Base-by-base conservation (phyloP, 1,140 invertebrate genomes). In the Drosophila guanche region DNA sequence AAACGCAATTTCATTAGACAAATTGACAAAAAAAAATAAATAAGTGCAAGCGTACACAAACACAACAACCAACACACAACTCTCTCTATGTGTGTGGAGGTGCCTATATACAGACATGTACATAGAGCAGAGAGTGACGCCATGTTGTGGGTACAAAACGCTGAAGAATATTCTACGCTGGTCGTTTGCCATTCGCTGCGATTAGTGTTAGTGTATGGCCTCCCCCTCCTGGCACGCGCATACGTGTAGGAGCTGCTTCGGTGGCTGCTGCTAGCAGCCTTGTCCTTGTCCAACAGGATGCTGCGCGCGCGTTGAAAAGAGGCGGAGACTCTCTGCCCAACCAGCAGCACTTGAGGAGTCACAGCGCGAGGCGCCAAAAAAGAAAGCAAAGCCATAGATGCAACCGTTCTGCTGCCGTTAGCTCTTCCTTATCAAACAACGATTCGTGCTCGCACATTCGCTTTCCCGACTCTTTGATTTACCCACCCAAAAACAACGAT, bases 21-120 rank as follows among this genome's bases (percentile, higher is more conserved):
- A 90, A 90, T 90, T 90, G 88, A 88, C 90, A 90, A 90, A 90
- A 90, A 81, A 90, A 90, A 90, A 88, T 81, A 90, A 90, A 88
- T 81, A 86, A 85, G 77, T 85, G 81, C 83, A 86, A 57, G 56
- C 56, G 51, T 47, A 79, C 62, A 51, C 60, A 79, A 20, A 20
- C 16, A 50, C 52, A 75, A 48, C 50, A 59, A 59, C 55, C 40
- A 75, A 25, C 55, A 68, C 33, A 51, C 12, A 59, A 48, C 52
- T 10, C 27, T 10, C 33, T 12, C 33, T 37, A 33, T 33, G 33
- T 14, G 37, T 4, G 29, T 20, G 27, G 14, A 67, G 43, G 50
- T 22, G 23, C 42, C 65, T 33, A 33, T 56, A 45, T 56, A 43
- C 10, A 45, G 54, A 51, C 37, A 43, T 48, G 46, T 6, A 22